These are phyloP conservation scores for Excalfactoria chinensis DNA, from an alignment of 2,113 vertebrate species.

Conservation along the genomic window DNA sequence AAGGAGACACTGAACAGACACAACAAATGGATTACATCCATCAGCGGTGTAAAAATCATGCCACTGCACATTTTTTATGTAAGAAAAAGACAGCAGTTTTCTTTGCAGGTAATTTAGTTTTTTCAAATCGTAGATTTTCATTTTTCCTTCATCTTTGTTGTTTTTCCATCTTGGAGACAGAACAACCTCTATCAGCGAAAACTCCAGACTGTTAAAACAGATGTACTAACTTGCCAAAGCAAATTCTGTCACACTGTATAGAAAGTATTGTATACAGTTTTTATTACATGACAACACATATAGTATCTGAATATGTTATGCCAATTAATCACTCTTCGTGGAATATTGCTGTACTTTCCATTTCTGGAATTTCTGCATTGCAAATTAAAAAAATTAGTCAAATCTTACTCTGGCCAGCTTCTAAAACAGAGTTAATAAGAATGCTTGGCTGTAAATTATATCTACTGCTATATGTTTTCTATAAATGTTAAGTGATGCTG, in stretches of 20 bases:
- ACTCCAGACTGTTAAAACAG: slow-evolving; percentile 30
- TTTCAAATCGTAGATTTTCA: slow-evolving; percentile 43
- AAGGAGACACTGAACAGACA: neutral
- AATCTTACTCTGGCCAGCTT: neutral
- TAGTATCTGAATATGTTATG: neutral
- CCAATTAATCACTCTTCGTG: neutral
- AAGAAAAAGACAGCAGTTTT: neutral
- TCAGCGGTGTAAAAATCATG: neutral
- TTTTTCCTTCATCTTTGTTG: neutral
- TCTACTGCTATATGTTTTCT: neutral
- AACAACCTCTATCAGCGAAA: slow-evolving; percentile 58
- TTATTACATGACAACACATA: neutral
- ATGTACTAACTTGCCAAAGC: slow-evolving; percentile 36
- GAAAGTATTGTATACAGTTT: neutral
- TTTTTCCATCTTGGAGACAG: slow-evolving; percentile 38
- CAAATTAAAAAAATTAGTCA: slow-evolving; percentile 6
- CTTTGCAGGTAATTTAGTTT: neutral
- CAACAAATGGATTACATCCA: neutral
- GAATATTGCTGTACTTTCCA: slow-evolving; percentile 21
- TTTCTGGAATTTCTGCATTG: slow-evolving; percentile 13
- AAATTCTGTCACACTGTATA: neutral
- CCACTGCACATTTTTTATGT: neutral
- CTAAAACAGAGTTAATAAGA: neutral
- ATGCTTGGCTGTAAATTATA: neutral
- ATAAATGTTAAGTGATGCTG: neutral